Base-by-base conservation (phyloP, 2,113 vertebrate genomes). In the Jaculus jaculus region DNA sequence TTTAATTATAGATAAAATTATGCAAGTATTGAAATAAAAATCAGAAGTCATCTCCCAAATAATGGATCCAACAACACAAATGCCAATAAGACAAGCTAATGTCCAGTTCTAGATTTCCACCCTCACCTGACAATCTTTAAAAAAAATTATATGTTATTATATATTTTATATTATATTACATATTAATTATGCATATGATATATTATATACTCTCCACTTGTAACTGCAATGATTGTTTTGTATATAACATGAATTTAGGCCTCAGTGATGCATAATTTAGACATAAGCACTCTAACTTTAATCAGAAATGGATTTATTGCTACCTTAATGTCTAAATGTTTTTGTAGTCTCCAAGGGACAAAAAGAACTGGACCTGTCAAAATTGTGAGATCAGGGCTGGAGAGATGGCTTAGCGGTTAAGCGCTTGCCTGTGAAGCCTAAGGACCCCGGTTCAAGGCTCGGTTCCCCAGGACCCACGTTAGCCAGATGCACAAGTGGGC, bases 181-280 rank as follows among this genome's bases (percentile, higher is more conserved):
- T n/a, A n/a, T n/a, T n/a, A n/a, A n/a, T n/a, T n/a, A n/a, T n/a
- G n/a, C n/a, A n/a, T n/a, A n/a, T n/a, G n/a, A n/a, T n/a, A n/a
- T n/a, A n/a, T n/a, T n/a, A n/a, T n/a, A n/a, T n/a, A 83, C 10
- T 73, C 37, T 88, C 66, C 63, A 61, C 72, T 91, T 86, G 10
- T 65, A 89, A 73, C 42, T 78, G 39, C 28, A 89, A 32, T 92
- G 63, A 51, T 78, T 71, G 58, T 79, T 71, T 18, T 90, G 12
- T 81, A 47, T 12, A 74, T 61, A 60, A 89, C 11, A 71, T 28
- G 23, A 90, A 93, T 73, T 58, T 83, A 88, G 80, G 10, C 15
- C 32, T 87, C 32, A 34, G 60, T 75, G 28, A 26, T 73, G 86
- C 47, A 89, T 88, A 87, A 89, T 92, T 90, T 95, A 66, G 60